Base-by-base conservation (phyloP, 2,797 vertebrate genomes). In the Trachurus trachurus region DNA sequence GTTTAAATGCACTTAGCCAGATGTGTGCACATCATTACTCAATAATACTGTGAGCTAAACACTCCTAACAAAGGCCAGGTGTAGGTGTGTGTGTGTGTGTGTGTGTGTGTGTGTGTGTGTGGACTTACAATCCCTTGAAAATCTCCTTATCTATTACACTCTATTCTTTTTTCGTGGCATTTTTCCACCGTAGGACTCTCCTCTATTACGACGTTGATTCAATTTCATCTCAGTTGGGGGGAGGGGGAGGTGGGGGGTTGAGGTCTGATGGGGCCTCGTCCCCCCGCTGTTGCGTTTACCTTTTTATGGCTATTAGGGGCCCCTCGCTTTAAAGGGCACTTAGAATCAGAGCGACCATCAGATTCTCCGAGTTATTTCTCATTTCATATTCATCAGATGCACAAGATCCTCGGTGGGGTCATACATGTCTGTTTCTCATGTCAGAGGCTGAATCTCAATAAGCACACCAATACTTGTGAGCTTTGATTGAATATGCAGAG, bases 401-500 rank as follows among this genome's bases (percentile, higher is more conserved):
- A 72, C 8, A 6, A 26, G 59, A 74, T 76, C 59, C 63, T 71
- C 56, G 62, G 71, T 53, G 57, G 19, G 88, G 90, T 88, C 84
- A 62, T 44, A 83, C 54, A 71, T 61, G 66, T 71, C 76, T 84
- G 71, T 81, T 63, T 74, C 76, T 64, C 31, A 71, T 74, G 82
- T 86, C 87, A 84, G 76, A 88, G 74, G 66, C 57, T 87, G 87
- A 82, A 80, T 90, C 79, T 80, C 29, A 80, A 80, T 75, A 3
- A 67, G 81, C 71, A 31, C 37, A 57, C 40, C 22, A 45, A 52
- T 73, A 81, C 71, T 66, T 65, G 13, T 4, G 73, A 79, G 85
- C 65, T 82, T 70, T 68, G 37, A 79, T 71, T 84, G 53, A 84
- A 86, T 80, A 84, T 87, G 76, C 88, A 83, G 31, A 47, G 44